These are phyloP conservation scores for Stigmatopora argus DNA, from an alignment of 2,113 vertebrate genomes.

Conservation along the genomic window DNA sequence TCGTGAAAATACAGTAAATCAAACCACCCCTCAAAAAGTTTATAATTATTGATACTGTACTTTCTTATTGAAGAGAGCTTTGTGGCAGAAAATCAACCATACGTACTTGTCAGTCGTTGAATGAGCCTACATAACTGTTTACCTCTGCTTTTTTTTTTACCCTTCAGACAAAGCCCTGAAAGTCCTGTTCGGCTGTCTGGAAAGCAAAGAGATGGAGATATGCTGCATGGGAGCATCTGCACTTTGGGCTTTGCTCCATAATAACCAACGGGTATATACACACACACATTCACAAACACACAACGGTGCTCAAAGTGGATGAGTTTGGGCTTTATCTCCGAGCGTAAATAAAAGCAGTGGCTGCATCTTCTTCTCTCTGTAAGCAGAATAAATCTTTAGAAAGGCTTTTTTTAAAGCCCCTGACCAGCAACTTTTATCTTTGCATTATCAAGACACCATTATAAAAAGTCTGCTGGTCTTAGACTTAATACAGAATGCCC, in stretches of 20 bases:
- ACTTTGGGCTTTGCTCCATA: conserved; percentile 89
- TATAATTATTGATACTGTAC: too few relatives aligned
- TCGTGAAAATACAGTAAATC: too few relatives aligned
- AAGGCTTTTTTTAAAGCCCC: conserved; percentile 1
- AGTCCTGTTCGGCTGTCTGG: conserved; percentile 76
- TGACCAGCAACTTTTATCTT: conserved; percentile 13
- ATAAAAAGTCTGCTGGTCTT: background rate
- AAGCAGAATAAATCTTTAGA: conserved; percentile 10
- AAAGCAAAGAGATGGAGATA: conserved; percentile 68
- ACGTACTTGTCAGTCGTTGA: background rate
- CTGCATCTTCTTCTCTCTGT: conserved; percentile 1
- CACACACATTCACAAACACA: conserved; percentile 1
- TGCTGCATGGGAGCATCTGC: conserved; percentile 84
- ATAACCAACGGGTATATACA: conserved; percentile 83
- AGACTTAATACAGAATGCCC: conserved; percentile 6
- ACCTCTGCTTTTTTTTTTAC: background rate
- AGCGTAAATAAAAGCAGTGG: conserved; percentile 15
- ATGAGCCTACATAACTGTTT: background rate
- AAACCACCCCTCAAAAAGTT: too few relatives aligned
- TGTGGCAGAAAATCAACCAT: too few relatives aligned
- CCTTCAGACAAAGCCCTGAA: conserved; percentile 78
- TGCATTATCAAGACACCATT: conserved; percentile 4
- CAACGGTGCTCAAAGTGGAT: background rate
- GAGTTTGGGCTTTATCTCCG: conserved; percentile 3
- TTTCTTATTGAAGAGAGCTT: too few relatives aligned